Evolutionary conservation across 2,797 vertebrate species (phyloP).

Genomic region (Hapalemur alaotrensis): DNA sequence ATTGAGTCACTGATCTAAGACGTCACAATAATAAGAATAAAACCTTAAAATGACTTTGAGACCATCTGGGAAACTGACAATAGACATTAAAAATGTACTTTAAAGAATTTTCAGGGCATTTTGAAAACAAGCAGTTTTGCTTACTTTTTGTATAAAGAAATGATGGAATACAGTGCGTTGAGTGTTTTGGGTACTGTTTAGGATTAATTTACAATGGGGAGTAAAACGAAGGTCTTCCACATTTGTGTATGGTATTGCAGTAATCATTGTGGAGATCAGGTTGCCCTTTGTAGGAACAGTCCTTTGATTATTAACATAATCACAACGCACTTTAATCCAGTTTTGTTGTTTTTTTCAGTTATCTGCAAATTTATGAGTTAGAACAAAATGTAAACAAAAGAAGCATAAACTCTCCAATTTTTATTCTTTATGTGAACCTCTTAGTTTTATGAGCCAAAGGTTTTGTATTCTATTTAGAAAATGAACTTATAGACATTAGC

Average conservation of each 20-base stretch:
- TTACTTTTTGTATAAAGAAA: conserved; percentile 11
- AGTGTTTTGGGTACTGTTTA: not conserved
- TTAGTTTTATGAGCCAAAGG: not conserved
- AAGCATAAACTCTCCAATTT: not conserved
- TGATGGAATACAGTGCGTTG: not conserved
- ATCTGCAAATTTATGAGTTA: not conserved
- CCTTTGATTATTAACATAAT: conserved; percentile 9
- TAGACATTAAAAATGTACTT: not conserved
- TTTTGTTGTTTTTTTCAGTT: not conserved
- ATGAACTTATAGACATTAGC: not conserved
- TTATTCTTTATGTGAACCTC: not conserved
- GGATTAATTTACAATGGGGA: not conserved
- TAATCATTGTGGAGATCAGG: not conserved
- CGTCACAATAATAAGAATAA: not conserved
- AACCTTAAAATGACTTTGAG: conserved; percentile 2
- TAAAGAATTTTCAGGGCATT: not conserved
- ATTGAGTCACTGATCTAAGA: not conserved
- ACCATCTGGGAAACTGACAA: not conserved
- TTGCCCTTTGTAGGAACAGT: not conserved
- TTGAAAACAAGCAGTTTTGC: not conserved
- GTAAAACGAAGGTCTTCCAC: not conserved
- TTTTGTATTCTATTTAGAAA: conserved; percentile 25
- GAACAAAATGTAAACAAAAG: conserved; percentile 33
- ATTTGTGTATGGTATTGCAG: not conserved
- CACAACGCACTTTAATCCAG: not conserved